These are phyloP conservation scores for Chitala chitala DNA, from an alignment of 2,113 vertebrate species.

Conservation along the genomic window DNA sequence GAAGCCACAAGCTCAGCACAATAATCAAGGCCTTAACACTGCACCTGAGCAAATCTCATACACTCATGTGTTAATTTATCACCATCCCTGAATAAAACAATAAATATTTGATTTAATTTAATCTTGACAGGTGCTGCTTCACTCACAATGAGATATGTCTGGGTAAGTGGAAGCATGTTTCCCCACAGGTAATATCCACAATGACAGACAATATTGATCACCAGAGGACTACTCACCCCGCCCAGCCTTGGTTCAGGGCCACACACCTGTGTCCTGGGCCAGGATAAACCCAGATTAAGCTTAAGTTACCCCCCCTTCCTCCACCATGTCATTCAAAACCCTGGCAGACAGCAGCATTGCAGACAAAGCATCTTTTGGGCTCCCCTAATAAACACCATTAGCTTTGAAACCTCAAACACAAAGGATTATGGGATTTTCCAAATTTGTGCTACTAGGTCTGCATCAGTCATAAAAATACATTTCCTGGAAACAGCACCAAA, in stretches of 20 bases:
- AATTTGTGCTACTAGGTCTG: conserved; percentile 60
- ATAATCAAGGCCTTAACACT: conserved; percentile 59
- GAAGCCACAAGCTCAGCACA: not conserved
- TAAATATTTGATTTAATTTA: conserved; percentile 55
- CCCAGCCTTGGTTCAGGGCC: conserved; percentile 46
- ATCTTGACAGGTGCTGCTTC: conserved; percentile 56
- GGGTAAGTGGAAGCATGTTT: conserved; percentile 45
- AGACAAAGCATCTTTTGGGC: conserved; percentile 60
- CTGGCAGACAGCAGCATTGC: conserved; percentile 9
- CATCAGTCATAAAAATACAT: conserved; percentile 59
- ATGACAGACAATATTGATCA: conserved; percentile 54
- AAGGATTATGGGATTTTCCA: conserved; percentile 66
- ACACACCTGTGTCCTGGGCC: conserved; percentile 48
- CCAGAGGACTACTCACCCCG: conserved; percentile 33
- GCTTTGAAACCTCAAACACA: conserved; percentile 62
- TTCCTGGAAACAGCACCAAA: conserved; percentile 61
- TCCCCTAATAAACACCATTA: conserved; percentile 65
- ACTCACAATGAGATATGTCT: conserved; percentile 28
- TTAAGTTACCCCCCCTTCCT: conserved; percentile 56
- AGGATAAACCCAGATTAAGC: conserved; percentile 68
- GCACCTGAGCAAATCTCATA: conserved; percentile 11
- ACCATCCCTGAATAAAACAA: not conserved
- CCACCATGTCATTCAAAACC: conserved; percentile 36
- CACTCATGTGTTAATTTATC: not conserved
- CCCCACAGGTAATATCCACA: conserved; percentile 35